Evolutionary conservation across 2,888 invertebrate genomes (phyloP).

Genomic region (Xestia rhomboidea): DNA sequence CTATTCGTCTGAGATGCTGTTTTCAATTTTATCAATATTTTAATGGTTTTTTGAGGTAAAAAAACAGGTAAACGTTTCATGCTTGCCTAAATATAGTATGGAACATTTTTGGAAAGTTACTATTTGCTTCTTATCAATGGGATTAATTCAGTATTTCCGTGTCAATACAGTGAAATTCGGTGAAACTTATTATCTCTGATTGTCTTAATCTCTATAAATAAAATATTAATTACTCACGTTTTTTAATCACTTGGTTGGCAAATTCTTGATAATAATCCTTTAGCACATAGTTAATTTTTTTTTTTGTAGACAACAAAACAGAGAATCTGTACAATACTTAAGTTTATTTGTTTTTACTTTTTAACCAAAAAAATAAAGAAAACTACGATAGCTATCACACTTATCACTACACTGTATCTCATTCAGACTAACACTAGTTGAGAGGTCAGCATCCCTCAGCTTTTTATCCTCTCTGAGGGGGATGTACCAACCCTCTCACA

Average conservation of each 20-base stretch:
- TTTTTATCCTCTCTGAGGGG: conserved; percentile 80
- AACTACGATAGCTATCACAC: not conserved
- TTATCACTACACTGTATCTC: conserved; percentile 43
- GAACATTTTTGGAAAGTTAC: too few relatives aligned
- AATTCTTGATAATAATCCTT: conserved; percentile 26
- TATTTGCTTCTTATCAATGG: not conserved
- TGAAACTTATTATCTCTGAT: not conserved
- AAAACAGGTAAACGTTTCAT: not conserved
- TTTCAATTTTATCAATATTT: not conserved
- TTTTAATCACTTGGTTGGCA: not conserved
- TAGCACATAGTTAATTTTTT: too few relatives aligned
- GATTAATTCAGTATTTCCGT: not conserved
- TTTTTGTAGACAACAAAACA: not conserved
- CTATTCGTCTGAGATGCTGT: not conserved
- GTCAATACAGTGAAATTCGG: not conserved
- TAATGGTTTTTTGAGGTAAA: not conserved
- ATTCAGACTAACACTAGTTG: conserved; percentile 69
- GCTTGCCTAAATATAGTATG: too few relatives aligned
- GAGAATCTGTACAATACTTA: not conserved
- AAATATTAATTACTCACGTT: conserved; percentile 36
- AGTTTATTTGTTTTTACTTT: too few relatives aligned
- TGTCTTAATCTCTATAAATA: conserved; percentile 1
- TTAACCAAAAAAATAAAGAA: not conserved
- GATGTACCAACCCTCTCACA: conserved; percentile 77
- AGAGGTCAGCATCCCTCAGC: conserved; percentile 83